These are phyloP conservation scores for Theocolax elegans DNA, from an alignment of 1,140 invertebrate species.

Conservation along the genomic window DNA sequence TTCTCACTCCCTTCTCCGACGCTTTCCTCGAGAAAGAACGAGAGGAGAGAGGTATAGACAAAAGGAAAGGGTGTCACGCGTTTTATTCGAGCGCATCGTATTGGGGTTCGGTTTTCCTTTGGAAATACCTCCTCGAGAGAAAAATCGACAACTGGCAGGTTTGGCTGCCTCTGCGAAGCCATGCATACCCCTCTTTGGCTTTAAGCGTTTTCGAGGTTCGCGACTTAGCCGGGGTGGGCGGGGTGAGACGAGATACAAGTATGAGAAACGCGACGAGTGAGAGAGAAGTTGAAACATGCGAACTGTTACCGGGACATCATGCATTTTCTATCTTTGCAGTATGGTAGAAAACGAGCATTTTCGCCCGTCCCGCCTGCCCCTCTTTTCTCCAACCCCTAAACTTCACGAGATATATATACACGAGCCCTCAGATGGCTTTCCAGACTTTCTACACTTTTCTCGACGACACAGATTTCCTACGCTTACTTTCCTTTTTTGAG, in stretches of 20 bases:
- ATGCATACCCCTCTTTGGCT: neutral
- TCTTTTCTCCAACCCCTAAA: neutral
- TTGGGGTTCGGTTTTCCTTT: neutral
- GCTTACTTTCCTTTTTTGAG: too few relatives aligned
- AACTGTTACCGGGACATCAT: neutral
- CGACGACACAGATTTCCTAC: slow-evolving; percentile 13
- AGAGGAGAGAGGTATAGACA: too few relatives aligned
- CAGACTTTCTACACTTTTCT: slow-evolving; percentile 29
- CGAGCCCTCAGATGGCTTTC: slow-evolving; percentile 12
- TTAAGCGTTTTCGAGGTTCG: slow-evolving; percentile 1
- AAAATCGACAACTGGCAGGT: slow-evolving; percentile 9
- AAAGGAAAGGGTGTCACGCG: too few relatives aligned
- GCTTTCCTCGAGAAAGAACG: too few relatives aligned
- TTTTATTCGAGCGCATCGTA: neutral
- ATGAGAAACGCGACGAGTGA: neutral
- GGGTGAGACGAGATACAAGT: neutral
- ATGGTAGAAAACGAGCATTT: too few relatives aligned
- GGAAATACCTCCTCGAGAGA: neutral
- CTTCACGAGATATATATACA: neutral
- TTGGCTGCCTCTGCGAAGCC: neutral
- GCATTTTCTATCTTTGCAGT: slow-evolving; percentile 31
- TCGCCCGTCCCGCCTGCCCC: neutral
- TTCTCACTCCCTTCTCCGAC: too few relatives aligned
- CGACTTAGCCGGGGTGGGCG: slow-evolving; percentile 10
- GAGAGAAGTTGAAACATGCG: slow-evolving; percentile 16